A percentile compares a stretch with the other conserved stretches of the same genome.
Evolutionary conservation across 92 coral and sea anemone species (phyloP).

Genomic region (Pocillopora grandis): DNA sequence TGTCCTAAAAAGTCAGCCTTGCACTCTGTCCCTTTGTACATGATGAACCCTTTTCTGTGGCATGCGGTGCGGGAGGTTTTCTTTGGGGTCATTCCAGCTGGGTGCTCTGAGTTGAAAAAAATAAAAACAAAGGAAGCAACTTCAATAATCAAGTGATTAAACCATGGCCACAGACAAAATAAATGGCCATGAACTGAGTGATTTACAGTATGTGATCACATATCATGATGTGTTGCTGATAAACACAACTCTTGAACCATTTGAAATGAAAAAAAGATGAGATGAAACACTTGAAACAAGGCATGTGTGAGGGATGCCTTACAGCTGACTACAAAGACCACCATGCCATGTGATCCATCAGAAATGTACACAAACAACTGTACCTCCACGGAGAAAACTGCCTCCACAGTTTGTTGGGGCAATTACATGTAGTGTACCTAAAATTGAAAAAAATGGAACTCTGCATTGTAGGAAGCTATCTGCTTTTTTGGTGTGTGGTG

Average conservation of each 20-base stretch:
- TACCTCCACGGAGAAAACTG: too few relatives aligned
- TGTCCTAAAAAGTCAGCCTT: slow-evolving; percentile 32
- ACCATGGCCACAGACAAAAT: neutral
- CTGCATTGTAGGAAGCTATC: too few relatives aligned
- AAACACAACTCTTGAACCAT: neutral
- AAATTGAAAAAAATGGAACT: too few relatives aligned
- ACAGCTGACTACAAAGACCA: too few relatives aligned
- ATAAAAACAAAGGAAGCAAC: slow-evolving; percentile 7
- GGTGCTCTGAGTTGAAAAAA: slow-evolving; percentile 42
- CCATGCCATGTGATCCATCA: too few relatives aligned
- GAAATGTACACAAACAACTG: too few relatives aligned
- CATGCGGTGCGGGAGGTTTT: slow-evolving; percentile 43
- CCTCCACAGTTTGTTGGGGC: too few relatives aligned
- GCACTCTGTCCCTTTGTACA: slow-evolving; percentile 37
- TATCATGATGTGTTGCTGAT: neutral
- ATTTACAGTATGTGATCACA: neutral
- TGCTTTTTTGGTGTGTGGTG: too few relatives aligned
- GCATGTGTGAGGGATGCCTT: too few relatives aligned
- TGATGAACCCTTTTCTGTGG: slow-evolving; percentile 51
- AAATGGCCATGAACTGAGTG: neutral
- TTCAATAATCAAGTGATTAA: slow-evolving; percentile 13
- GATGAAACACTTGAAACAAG: too few relatives aligned
- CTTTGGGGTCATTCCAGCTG: slow-evolving; percentile 45
- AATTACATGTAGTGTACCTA: too few relatives aligned
- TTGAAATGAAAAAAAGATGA: neutral